Evolutionary conservation across 2,888 invertebrate species (phyloP).

Genomic region (Dolichopus griseipennis): DNA sequence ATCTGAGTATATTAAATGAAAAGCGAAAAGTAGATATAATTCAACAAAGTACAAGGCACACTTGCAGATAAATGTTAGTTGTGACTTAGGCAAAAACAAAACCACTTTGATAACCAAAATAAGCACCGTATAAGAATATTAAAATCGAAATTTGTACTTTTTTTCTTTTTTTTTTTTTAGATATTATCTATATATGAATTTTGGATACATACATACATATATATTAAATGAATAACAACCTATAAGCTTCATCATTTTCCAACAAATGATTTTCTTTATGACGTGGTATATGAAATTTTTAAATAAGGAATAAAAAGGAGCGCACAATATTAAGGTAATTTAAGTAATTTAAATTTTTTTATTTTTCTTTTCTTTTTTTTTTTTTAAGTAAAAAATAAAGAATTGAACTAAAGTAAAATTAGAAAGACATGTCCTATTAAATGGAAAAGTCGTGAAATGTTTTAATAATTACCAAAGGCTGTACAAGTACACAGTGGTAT

Average conservation of each 20-base stretch:
- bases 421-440: neutral
- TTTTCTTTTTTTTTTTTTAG: no score
- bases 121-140: no score
- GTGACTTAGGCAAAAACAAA: neutral
- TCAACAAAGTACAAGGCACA: neutral
- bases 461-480: neutral
- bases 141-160: no score
- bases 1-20: neutral
- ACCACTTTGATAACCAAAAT: neutral
- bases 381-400: neutral
- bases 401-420: neutral
- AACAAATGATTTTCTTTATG: conserved; percentile 1
- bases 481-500: no score
- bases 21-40: neutral
- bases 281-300: neutral
- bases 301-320: neutral
- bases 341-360: neutral
- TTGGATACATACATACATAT: no score
- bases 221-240: no score
- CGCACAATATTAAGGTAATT: conserved; percentile 1
- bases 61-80: neutral
- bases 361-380: neutral
- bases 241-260: neutral
- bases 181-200: no score
- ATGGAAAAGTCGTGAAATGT: conserved; percentile 1